A percentile compares a stretch with the other conserved stretches of the same genome.
phyloP scores from a whole-genome alignment of 2,888 invertebrate genomes.

The Punctoribates punctum region DNA sequence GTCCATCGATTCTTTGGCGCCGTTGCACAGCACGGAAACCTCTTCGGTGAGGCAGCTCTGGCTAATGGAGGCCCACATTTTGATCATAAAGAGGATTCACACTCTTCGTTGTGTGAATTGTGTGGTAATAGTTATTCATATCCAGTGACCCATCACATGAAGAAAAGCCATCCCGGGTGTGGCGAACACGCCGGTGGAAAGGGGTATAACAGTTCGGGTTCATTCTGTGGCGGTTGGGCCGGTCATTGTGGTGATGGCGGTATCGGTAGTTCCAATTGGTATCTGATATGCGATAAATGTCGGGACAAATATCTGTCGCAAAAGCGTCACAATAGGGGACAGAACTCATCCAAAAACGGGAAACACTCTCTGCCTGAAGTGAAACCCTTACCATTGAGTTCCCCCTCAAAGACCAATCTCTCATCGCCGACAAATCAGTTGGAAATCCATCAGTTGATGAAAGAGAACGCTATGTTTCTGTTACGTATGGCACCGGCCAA shows the following conservation, averaged over 20 bases:
- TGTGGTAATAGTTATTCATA: conserved; percentile 65
- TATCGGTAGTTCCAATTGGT: conserved; percentile 73
- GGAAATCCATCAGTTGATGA: conserved; percentile 69
- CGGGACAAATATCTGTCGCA: conserved; percentile 67
- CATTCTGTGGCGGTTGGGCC: conserved; percentile 81
- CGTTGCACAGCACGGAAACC: conserved; percentile 49
- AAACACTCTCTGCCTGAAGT: conserved; percentile 45
- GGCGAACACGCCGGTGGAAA: conserved; percentile 76
- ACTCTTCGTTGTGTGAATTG: conserved; percentile 67
- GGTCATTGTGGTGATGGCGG: conserved; percentile 84
- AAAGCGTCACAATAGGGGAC: conserved; percentile 50
- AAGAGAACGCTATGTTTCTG: conserved; percentile 89
- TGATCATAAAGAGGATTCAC: conserved; percentile 52
- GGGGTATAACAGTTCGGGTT: conserved; percentile 87
- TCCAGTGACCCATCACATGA: conserved; percentile 88
- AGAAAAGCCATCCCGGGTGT: conserved; percentile 83
- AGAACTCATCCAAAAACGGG: conserved; percentile 46
- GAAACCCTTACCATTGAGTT: conserved; percentile 3
- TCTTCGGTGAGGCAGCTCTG: conserved; percentile 50
- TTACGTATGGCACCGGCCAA: conserved; percentile 71
- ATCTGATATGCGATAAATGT: conserved; percentile 85
- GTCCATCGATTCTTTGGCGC: background rate
- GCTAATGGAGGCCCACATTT: conserved; percentile 47
- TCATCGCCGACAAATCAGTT: conserved; percentile 54
- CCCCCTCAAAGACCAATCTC: conserved; percentile 49